Evolutionary conservation across 2,113 vertebrate genomes (phyloP).

Genomic region (Odontophorus gujanensis): DNA sequence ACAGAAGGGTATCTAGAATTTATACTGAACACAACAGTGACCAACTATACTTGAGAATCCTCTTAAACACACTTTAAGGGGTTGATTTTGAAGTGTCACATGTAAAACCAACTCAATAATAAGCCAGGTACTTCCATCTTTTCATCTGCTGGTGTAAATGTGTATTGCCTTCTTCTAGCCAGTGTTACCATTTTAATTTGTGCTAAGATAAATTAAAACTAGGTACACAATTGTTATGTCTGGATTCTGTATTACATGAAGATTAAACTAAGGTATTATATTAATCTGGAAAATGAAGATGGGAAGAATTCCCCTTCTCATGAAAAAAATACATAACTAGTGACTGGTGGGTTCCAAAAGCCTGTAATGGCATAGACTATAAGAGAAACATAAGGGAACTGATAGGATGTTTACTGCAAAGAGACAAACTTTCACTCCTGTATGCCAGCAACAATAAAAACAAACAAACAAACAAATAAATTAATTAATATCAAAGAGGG

Average conservation of each 20-base stretch:
- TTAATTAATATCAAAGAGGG: no score
- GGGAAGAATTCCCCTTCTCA: not conserved
- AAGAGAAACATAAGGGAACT: not conserved
- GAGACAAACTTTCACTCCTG: not conserved
- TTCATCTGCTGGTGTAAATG: rapidly evolving
- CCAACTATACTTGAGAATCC: not conserved
- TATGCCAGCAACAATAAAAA: not conserved
- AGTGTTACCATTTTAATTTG: not conserved
- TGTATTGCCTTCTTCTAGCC: not conserved
- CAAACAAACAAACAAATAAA: no score
- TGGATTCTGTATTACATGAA: not conserved
- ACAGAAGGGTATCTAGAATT: not conserved
- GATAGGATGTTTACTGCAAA: not conserved
- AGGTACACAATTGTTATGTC: not conserved
- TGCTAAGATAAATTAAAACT: not conserved
- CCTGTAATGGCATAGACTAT: not conserved
- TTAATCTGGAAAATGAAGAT: not conserved
- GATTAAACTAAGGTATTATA: not conserved
- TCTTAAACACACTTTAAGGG: not conserved
- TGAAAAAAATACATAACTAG: not conserved
- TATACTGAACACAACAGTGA: not conserved
- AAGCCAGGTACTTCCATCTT: not conserved
- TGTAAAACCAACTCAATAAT: not conserved
- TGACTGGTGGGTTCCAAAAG: not conserved
- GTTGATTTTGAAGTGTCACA: rapidly evolving